Conservation (phyloP, 2,113 vertebrate species). For the Cynocephalus volans region DNA sequence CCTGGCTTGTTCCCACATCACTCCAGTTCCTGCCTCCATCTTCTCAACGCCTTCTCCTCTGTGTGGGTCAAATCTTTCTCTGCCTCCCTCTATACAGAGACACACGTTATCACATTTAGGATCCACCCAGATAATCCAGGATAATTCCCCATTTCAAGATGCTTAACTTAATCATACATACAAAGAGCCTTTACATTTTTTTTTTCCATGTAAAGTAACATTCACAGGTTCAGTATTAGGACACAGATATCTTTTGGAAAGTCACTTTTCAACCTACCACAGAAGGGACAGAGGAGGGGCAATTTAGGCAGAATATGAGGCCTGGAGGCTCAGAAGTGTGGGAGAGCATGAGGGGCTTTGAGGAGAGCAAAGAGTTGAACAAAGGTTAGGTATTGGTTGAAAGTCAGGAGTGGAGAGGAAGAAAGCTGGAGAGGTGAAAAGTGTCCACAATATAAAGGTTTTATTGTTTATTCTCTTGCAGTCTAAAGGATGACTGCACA, state of each 20-base stretch:
- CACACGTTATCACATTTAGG: not conserved
- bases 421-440: not conserved
- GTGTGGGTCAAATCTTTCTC: not conserved
- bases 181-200: not conserved
- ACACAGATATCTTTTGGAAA: not conserved
- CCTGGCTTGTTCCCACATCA: not conserved
- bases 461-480: not conserved
- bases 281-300: not conserved
- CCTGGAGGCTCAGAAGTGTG: not conserved
- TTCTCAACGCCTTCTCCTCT: not conserved
- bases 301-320: not conserved
- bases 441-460: not conserved
- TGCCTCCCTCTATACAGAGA: not conserved
- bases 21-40: not conserved
- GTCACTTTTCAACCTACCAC: not conserved
- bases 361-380: not conserved
- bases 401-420: not conserved
- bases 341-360: rapidly evolving
- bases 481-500: not conserved
- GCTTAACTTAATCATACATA: not conserved
- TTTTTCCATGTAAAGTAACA: not conserved
- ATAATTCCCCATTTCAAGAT: not conserved
- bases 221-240: not conserved
- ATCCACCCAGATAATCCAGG: not conserved
- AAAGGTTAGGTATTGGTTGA: not conserved